Conservation (phyloP, 2,113 vertebrate genomes). For the Catharus minimus region DNA sequence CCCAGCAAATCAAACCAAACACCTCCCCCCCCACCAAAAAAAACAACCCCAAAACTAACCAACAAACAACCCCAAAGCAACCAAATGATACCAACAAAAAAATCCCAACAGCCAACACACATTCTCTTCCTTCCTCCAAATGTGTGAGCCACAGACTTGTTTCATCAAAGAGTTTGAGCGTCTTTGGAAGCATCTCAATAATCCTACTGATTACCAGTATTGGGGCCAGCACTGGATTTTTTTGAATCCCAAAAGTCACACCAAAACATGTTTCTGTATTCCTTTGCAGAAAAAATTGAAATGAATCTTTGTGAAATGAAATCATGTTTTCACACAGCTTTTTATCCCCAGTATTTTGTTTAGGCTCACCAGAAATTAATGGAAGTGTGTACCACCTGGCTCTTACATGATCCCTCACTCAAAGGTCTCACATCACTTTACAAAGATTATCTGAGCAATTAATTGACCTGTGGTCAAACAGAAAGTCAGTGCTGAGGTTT, state of each 20-base stretch:
- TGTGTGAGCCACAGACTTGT: background rate
- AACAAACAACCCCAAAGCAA: background rate
- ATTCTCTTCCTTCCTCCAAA: background rate
- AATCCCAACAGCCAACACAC: background rate
- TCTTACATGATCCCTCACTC: background rate
- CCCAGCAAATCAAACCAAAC: background rate
- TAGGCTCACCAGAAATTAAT: background rate
- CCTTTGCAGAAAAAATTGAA: background rate
- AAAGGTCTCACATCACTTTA: background rate
- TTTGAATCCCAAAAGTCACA: conserved; percentile 1
- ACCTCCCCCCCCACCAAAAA: no score
- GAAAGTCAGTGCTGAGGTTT: background rate
- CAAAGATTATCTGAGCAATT: background rate
- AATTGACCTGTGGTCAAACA: conserved; percentile 1
- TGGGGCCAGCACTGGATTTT: background rate
- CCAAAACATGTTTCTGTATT: background rate
- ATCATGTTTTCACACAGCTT: background rate
- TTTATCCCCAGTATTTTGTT: background rate
- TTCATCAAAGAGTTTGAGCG: background rate
- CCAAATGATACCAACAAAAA: background rate
- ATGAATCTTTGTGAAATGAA: background rate
- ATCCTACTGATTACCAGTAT: background rate
- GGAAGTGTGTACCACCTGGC: background rate
- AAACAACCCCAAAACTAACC: fast-evolving
- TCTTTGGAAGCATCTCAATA: background rate